Percentiles rank a stretch among this genome's conserved stretches.
phyloP scores from a whole-genome alignment of 2,888 invertebrate genomes.

The Pelosia muscerda region DNA sequence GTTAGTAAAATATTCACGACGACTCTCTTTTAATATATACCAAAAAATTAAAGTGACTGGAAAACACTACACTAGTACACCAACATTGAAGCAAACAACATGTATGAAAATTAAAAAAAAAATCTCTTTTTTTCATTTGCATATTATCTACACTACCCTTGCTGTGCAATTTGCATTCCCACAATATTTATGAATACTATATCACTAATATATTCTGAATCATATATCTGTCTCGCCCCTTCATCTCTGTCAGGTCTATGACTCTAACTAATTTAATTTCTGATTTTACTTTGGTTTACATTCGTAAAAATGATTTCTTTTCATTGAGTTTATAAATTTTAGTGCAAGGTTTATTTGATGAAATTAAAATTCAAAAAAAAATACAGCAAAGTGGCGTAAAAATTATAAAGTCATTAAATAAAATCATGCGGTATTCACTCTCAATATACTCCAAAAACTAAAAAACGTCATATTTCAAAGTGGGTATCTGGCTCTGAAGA shows the following conservation, averaged over 20 bases:
- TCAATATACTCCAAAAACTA: no score
- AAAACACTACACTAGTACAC: neutral
- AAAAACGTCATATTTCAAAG: no score
- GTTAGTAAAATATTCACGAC: no score
- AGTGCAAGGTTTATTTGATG: no score
- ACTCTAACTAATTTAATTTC: neutral
- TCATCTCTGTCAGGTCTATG: neutral
- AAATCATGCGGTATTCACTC: no score
- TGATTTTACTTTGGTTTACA: neutral
- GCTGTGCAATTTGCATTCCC: neutral
- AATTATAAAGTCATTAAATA: no score
- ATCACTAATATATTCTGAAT: neutral
- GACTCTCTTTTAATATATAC: no score
- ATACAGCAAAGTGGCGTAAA: no score
- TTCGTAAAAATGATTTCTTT: neutral
- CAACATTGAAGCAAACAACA: neutral
- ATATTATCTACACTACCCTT: neutral
- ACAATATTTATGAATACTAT: constrained; percentile 1
- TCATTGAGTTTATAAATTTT: no score
- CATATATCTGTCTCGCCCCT: neutral
- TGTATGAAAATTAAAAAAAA: neutral
- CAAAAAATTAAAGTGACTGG: no score
- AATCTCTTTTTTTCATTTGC: neutral
- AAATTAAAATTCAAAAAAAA: no score
- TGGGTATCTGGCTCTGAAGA: no score